phyloP scores from a whole-genome alignment of 2,888 invertebrate genomes.

The Cataglyphis albicans region DNA sequence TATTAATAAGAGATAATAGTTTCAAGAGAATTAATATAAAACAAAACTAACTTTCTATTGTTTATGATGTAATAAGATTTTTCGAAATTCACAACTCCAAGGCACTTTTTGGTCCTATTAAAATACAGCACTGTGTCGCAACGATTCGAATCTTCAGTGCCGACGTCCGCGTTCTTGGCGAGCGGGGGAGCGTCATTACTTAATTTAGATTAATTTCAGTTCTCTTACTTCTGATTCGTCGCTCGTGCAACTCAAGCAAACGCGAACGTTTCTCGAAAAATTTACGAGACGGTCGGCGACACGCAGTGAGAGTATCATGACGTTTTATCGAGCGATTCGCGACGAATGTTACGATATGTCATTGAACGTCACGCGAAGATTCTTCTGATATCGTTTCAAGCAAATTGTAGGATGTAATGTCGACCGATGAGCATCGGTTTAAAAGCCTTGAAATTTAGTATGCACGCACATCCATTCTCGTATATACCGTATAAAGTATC shows the following conservation, averaged over 20 bases:
- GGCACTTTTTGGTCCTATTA: background rate
- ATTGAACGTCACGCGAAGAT: background rate
- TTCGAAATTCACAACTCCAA: background rate
- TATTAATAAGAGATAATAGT: background rate
- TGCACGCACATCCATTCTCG: slow-evolving; percentile 30
- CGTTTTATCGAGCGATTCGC: background rate
- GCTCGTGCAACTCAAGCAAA: slow-evolving; percentile 12
- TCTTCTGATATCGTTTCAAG: background rate
- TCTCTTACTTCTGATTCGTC: slow-evolving; percentile 37
- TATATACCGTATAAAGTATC: slow-evolving; percentile 25
- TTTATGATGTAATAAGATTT: background rate
- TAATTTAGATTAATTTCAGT: slow-evolving; percentile 75
- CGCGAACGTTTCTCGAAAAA: slow-evolving; percentile 36
- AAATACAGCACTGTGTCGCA: slow-evolving; percentile 26
- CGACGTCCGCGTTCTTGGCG: slow-evolving; percentile 47
- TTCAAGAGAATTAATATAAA: background rate
- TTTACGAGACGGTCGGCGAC: background rate
- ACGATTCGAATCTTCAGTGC: slow-evolving; percentile 21
- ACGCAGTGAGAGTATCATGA: background rate
- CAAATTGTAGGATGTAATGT: background rate
- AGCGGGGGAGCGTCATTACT: slow-evolving; percentile 65
- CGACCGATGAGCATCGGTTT: slow-evolving; percentile 24
- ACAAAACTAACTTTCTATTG: background rate
- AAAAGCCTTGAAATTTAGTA: slow-evolving; percentile 34
- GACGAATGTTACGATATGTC: background rate